A percentile compares a stretch with the other conserved stretches of the same genome.
These are phyloP conservation scores for Cecidostiba fungosa DNA, from an alignment of 2,888 invertebrate genomes.

Conservation along the genomic window DNA sequence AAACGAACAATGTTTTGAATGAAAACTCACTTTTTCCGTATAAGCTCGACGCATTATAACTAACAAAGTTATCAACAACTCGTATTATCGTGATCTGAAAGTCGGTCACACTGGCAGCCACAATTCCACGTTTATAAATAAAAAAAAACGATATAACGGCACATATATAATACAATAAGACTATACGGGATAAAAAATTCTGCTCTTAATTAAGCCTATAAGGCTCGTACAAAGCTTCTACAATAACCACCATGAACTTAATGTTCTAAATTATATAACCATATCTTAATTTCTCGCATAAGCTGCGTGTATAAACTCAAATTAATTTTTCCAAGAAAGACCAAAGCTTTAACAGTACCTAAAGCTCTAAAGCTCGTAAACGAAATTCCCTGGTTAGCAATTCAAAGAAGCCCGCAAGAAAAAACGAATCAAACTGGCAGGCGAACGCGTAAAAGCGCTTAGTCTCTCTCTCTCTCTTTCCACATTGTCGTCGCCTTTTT, in stretches of 20 bases:
- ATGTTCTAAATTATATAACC: no score
- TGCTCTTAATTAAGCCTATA: background rate
- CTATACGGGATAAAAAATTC: background rate
- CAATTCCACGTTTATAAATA: background rate
- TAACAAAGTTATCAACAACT: background rate
- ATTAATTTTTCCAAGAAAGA: no score
- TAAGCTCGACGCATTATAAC: background rate
- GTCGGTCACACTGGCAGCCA: background rate
- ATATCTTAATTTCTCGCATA: no score
- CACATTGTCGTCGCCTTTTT: background rate
- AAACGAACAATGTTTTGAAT: no score
- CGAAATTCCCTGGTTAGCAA: constrained; percentile 28
- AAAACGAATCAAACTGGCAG: constrained; percentile 24
- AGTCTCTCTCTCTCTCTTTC: background rate
- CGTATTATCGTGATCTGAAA: background rate
- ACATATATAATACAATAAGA: background rate
- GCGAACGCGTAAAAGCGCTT: constrained; percentile 37
- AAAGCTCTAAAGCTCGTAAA: background rate
- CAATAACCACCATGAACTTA: no score
- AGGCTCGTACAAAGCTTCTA: background rate
- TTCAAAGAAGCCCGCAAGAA: constrained; percentile 32
- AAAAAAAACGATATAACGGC: background rate
- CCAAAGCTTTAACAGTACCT: background rate
- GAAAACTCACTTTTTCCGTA: background rate
- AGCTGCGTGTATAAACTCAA: no score